Percentiles rank a stretch among this genome's conserved stretches.
phyloP scores from a whole-genome alignment of 2,888 invertebrate genomes.

The Volucella inanis region DNA sequence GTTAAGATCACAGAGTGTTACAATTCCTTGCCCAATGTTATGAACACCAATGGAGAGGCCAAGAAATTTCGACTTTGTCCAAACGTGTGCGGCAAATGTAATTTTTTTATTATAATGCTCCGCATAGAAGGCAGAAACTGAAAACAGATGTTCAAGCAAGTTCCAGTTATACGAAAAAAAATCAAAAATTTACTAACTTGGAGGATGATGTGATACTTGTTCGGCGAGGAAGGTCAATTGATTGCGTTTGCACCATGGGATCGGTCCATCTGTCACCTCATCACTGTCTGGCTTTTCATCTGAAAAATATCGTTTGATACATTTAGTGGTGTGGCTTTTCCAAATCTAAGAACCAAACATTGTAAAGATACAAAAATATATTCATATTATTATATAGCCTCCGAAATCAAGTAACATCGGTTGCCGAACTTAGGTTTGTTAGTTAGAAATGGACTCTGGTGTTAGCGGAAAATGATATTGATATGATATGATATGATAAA shows the following conservation, averaged over 20 bases:
- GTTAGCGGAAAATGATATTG: too few relatives aligned
- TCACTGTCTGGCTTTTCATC: conserved; percentile 77
- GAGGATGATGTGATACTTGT: conserved; percentile 99
- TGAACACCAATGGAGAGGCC: conserved; percentile 99
- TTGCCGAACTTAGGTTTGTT: too few relatives aligned
- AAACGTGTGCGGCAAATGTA: conserved; percentile 96
- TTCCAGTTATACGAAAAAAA: background rate
- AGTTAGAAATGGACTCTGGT: too few relatives aligned
- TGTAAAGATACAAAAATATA: background rate
- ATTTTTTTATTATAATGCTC: conserved; percentile 96
- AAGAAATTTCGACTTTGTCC: conserved; percentile 99
- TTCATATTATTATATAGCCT: too few relatives aligned
- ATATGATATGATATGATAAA: too few relatives aligned
- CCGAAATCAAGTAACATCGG: too few relatives aligned
- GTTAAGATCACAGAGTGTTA: conserved; percentile 94
- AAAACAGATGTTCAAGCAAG: conserved; percentile 74
- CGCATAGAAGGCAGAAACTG: conserved; percentile 99
- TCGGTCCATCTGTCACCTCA: conserved; percentile 90
- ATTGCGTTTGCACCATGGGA: conserved; percentile 94
- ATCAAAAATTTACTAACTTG: conserved; percentile 86
- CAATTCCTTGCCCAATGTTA: conserved; percentile 96
- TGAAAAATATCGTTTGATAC: conserved; percentile 24
- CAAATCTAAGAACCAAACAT: conserved; percentile 55
- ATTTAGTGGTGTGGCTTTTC: too few relatives aligned
- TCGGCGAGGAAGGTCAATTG: conserved; percentile 98